Conservation (phyloP, 2,888 invertebrate species). For the Anoplius nigerrimus region DNA sequence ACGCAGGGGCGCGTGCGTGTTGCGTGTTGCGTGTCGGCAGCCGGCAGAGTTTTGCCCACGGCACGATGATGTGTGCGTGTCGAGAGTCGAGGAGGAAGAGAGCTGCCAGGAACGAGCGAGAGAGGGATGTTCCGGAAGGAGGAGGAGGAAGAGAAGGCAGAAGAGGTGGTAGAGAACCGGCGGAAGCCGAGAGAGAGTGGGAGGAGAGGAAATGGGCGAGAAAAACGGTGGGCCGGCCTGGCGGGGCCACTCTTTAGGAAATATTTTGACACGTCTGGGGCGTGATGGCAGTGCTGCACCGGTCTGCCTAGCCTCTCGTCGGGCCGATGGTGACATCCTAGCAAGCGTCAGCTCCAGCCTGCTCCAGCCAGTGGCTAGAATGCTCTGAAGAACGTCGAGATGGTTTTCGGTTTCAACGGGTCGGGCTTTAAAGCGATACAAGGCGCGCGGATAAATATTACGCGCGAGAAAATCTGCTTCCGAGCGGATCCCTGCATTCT, state of each 20-base stretch:
- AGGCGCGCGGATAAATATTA: conserved; percentile 51
- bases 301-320: conserved; percentile 2
- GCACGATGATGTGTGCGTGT: neutral
- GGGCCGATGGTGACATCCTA: neutral
- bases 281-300: conserved; percentile 53
- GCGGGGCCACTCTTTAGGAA: conserved; percentile 50
- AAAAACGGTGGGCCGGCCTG: conserved; percentile 37
- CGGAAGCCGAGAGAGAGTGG: conserved; percentile 11
- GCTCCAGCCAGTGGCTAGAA: neutral
- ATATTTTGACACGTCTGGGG: conserved; percentile 73
- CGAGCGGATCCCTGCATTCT: conserved; percentile 52
- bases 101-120: conserved; percentile 7
- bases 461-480: conserved; percentile 53
- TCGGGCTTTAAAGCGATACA: conserved; percentile 54
- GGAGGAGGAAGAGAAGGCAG: neutral
- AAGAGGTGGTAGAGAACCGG: neutral
- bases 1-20: conserved; percentile 25
- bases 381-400: neutral
- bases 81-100: neutral
- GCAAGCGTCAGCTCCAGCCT: neutral
- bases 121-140: conserved; percentile 1
- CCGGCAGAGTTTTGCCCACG: neutral
- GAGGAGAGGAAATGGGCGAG: conserved; percentile 2
- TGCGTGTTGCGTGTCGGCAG: conserved; percentile 29
- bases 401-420: conserved; percentile 42